Percentiles rank a stretch among this genome's conserved stretches.
Conservation (phyloP, 1,140 invertebrate genomes). For the Trachymyrmex cornetzi region DNA sequence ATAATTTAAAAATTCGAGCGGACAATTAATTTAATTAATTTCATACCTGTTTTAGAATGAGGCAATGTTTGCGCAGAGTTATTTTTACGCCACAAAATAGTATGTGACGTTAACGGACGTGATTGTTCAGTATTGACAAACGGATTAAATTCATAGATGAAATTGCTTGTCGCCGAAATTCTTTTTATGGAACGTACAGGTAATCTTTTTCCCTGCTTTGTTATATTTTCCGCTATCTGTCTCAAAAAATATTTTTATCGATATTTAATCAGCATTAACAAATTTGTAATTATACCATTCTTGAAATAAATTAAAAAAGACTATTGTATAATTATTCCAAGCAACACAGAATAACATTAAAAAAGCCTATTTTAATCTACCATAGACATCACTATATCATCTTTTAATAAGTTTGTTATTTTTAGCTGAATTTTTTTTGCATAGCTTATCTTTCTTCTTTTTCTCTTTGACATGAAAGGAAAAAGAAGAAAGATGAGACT, state of each 20-base stretch:
- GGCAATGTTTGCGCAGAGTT: constrained; percentile 5
- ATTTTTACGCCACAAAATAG: background rate
- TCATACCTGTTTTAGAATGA: background rate
- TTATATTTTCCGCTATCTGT: constrained; percentile 52
- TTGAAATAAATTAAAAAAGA: background rate
- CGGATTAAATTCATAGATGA: constrained; percentile 68
- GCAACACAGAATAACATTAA: background rate
- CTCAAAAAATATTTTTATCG: constrained; percentile 2
- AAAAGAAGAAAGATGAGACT: too few species aligned
- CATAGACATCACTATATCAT: background rate
- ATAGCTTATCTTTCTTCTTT: too few species aligned
- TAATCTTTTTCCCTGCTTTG: constrained; percentile 24
- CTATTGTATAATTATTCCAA: background rate
- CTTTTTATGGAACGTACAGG: constrained; percentile 24
- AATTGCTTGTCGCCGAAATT: constrained; percentile 67
- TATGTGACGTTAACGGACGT: background rate
- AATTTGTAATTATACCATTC: background rate
- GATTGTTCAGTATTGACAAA: background rate
- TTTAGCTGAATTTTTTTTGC: too few species aligned
- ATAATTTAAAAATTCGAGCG: background rate
- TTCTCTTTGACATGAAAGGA: too few species aligned
- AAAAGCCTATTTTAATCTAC: background rate
- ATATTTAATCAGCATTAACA: background rate
- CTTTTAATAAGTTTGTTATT: background rate
- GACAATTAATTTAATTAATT: background rate